These are phyloP conservation scores for Theocolax elegans DNA, from an alignment of 1,140 invertebrate genomes.

Conservation along the genomic window DNA sequence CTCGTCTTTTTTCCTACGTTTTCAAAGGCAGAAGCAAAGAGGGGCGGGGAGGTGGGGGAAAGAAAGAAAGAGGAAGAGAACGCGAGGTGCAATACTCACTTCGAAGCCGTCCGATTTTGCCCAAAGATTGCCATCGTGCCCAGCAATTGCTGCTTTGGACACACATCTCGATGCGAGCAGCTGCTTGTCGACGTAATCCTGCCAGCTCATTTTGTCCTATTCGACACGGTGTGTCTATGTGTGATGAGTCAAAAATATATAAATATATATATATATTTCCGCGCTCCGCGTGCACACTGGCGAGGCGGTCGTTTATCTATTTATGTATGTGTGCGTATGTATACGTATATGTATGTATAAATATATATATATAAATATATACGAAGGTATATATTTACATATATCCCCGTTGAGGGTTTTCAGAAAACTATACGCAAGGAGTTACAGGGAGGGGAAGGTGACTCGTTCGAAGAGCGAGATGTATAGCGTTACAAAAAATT, in stretches of 20 bases:
- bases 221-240: too few species aligned
- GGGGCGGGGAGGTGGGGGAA: neutral
- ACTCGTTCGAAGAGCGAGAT: constrained; percentile 44
- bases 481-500: constrained; percentile 49
- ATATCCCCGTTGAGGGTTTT: too few species aligned
- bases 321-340: neutral
- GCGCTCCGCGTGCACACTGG: constrained; percentile 14
- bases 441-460: neutral
- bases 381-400: too few species aligned
- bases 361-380: too few species aligned
- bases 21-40: neutral
- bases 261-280: too few species aligned
- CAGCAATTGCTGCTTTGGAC: constrained; percentile 92
- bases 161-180: constrained; percentile 92
- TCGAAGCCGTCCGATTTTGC: constrained; percentile 93
- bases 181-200: constrained; percentile 98
- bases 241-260: too few species aligned
- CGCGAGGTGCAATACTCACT: constrained; percentile 74
- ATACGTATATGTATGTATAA: constrained; percentile 20
- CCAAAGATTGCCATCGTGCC: constrained; percentile 95
- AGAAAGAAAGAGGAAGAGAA: neutral
- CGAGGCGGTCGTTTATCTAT: neutral
- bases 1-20: too few species aligned
- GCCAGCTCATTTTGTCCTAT: constrained; percentile 87
- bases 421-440: too few species aligned